Base-by-base conservation (phyloP, 2,888 invertebrate species). In the Apodemia mormo region DNA sequence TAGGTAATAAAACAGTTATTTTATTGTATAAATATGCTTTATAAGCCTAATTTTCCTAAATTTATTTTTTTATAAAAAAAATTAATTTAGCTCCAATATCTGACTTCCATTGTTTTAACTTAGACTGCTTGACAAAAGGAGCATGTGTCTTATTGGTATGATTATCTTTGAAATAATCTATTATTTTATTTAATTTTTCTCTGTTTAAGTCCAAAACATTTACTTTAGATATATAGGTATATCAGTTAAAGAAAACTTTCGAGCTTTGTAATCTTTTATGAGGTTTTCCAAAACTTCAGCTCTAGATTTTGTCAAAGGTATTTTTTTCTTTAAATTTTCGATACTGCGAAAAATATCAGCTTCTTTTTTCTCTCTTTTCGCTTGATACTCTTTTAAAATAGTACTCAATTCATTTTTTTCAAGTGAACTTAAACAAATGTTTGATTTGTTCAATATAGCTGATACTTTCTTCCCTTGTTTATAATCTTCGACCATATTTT, bases 111-210 rank as follows among this genome's bases (percentile, higher is more conserved):
- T 77, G 76, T 66, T 76, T 73, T 8, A 77, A 61, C 66, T 73
- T 78, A 6, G 77, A 77, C 66, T 77, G 76, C n/a, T 75, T 76
- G 3, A 71, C 69, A 70, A 74, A 76, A 2, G 74, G 66, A 65
- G 30, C 40, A 5, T 70, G 69, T 65, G 65, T 66, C 52, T 67
- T 72, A 69, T 68, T 71, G 12, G 6, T 33, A 37, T 0, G 12
- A 14, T 37, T 33, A 14, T 64, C 61, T 64, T 64, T 64, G 4
- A 33, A 37, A n/a, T 37, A 6, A 37, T 64, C 61, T 8, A 64
- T 2, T 14, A 64, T 37, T 37, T n/a, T 64, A 33, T 61, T 33
- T 12, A 61, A 33, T 14, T 33, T 33, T 61, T 61, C 12, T 12
- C 14, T 29, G 30, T 29, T 33, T 12, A 61, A 14, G 33, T 61